These are phyloP conservation scores for Dione juno DNA, from an alignment of 2,888 invertebrate species.

Conservation along the genomic window DNA sequence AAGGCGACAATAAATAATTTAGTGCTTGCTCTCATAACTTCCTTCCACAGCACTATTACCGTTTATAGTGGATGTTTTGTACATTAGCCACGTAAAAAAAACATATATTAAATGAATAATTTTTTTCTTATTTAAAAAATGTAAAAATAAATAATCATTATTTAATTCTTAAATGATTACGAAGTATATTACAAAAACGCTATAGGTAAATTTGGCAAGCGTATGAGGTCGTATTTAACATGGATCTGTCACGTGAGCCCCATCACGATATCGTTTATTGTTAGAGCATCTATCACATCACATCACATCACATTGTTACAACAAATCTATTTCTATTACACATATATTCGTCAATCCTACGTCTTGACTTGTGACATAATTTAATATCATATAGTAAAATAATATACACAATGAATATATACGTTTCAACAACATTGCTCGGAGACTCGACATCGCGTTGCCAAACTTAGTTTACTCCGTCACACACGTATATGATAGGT, in stretches of 20 bases:
- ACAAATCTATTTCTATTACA: constrained; percentile 46
- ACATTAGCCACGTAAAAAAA: too few species aligned
- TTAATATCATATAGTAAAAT: constrained; percentile 38
- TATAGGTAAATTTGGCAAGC: constrained; percentile 15
- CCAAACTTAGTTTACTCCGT: constrained; percentile 58
- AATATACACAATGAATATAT: constrained; percentile 40
- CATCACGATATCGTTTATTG: constrained; percentile 42
- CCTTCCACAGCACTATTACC: constrained; percentile 45
- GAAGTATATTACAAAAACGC: neutral
- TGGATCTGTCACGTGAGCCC: constrained; percentile 41
- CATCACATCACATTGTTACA: constrained; percentile 40
- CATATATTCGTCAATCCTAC: constrained; percentile 47
- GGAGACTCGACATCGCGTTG: constrained; percentile 52
- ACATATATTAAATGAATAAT: neutral
- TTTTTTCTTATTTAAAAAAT: neutral
- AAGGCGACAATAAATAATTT: constrained; percentile 58
- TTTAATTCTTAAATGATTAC: neutral
- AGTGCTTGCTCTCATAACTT: constrained; percentile 70
- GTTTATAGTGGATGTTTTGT: constrained; percentile 38
- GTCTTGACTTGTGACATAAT: constrained; percentile 50
- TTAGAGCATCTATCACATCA: constrained; percentile 35
- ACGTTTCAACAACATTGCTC: constrained; percentile 42
- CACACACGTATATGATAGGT: constrained; percentile 40
- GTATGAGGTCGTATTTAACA: constrained; percentile 18
- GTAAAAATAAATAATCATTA: too few species aligned